phyloP scores from a whole-genome alignment of 1,140 invertebrate species.

The Zophobas atratus region DNA sequence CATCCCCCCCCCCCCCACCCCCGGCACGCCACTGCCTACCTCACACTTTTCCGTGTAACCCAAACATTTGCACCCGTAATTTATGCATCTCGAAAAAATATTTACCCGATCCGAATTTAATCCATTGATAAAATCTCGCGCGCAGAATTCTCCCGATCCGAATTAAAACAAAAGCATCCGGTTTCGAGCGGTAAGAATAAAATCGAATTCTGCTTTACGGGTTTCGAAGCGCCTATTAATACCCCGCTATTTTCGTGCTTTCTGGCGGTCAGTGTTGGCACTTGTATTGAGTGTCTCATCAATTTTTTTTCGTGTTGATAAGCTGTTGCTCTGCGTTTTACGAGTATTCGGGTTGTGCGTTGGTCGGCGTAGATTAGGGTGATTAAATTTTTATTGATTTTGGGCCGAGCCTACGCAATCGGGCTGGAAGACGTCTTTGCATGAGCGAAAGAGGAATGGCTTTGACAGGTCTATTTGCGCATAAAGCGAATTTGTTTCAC shows the following conservation, averaged over 20 bases:
- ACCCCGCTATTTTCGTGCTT: background rate
- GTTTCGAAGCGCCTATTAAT: background rate
- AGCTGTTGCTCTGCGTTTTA: background rate
- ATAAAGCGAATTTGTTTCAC: background rate
- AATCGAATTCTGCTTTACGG: background rate
- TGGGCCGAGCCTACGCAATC: background rate
- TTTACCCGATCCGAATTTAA: too few species aligned
- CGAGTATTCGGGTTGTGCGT: background rate
- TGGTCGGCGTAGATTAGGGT: background rate
- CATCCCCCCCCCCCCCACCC: too few species aligned
- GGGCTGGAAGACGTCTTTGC: background rate
- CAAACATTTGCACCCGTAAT: too few species aligned
- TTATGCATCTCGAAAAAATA: too few species aligned
- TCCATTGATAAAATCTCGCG: too few species aligned
- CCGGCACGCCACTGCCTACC: too few species aligned
- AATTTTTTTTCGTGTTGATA: background rate
- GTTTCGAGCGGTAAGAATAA: background rate
- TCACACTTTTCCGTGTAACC: too few species aligned
- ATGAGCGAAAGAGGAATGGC: background rate
- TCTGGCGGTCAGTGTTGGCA: background rate
- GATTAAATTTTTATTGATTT: slow-evolving; percentile 33
- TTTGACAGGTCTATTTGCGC: background rate
- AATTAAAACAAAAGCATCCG: background rate
- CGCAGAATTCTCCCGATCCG: background rate
- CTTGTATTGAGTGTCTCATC: background rate